Base-by-base conservation (phyloP, 2,888 invertebrate species). In the Blera fallax region DNA sequence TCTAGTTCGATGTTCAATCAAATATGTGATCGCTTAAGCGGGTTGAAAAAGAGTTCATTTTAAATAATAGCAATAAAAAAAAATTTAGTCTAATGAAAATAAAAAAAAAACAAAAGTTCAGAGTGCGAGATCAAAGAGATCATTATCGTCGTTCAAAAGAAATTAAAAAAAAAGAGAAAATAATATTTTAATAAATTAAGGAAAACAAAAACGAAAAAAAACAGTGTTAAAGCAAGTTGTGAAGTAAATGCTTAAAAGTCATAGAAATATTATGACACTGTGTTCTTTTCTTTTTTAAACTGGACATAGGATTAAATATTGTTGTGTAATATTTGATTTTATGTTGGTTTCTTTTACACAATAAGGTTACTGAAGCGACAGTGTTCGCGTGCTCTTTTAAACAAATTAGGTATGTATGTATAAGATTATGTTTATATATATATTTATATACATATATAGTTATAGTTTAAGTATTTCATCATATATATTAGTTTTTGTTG, bases 1-100 rank as follows among this genome's bases (percentile, higher is more conserved):
- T 48, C 27, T 65, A 50, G n/a, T 83, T 83, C 83, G 79, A 83
- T 83, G 83, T 83, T n/a, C 82, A 72, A 78, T 65, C 37, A 45
- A 65, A 76, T 29, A 24, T 18, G 21, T 65, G 56, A 64, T 24
- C 48, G 40, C 56, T 62, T 27, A 21, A 43, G 40, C 11, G 3
- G 5, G 37, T 62, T 14, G 4, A 54, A 37, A 72, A 50, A 37
- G 27, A 52, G 1, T 48, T 48, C 14, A 60, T 56, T 34, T 34
- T 34, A 14, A 29, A 10, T 60, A 54, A 7, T 29, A 5, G 11
- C 10, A 14, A 18, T 18, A 56, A 24, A 6, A 18, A 58, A 37
- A 10, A n/a, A 37, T 27, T 27, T 27, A 27, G 24, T 56, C 8
- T 29, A 54, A 40, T 18, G 4, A 40, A 56, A 32, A 21, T 11